phyloP scores from a whole-genome alignment of 2,113 vertebrate species.

The Rhegmatorhina hoffmannsi region DNA sequence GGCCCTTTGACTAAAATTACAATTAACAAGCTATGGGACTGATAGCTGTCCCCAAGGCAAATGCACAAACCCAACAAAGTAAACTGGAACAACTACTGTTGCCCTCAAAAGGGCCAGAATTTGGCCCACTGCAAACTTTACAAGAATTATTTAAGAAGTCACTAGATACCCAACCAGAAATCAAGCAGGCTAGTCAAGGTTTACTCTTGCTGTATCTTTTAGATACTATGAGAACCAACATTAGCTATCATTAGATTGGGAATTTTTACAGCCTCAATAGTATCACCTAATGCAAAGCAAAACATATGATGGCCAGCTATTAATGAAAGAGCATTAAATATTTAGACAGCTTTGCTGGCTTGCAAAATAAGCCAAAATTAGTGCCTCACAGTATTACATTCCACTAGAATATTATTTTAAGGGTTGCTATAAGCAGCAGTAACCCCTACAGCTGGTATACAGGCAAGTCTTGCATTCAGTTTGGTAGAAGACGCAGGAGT shows the following conservation, averaged over 20 bases:
- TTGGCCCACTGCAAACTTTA: not conserved
- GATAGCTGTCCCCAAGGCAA: not conserved
- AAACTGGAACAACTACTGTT: not conserved
- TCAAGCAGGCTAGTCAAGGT: not conserved
- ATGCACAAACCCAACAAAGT: not conserved
- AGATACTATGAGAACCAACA: not conserved
- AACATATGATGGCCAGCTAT: constrained; percentile 15
- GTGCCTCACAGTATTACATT: not conserved
- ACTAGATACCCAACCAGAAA: not conserved
- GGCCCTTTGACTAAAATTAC: not conserved
- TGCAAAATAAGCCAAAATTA: constrained; percentile 35
- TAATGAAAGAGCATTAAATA: not conserved
- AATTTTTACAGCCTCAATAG: not conserved
- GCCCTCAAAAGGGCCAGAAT: not conserved
- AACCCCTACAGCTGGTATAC: not conserved
- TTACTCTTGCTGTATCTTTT: not conserved
- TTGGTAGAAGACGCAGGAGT: not conserved
- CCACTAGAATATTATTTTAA: not conserved
- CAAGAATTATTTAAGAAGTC: not conserved
- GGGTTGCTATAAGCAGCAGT: not conserved
- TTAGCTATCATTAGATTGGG: not conserved
- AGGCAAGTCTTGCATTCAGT: not conserved
- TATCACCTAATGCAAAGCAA: constrained; percentile 4
- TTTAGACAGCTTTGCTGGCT: constrained; percentile 35
- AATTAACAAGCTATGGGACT: constrained; percentile 1